Conservation (phyloP, 1,140 invertebrate genomes). For the Drepana arcuata region DNA sequence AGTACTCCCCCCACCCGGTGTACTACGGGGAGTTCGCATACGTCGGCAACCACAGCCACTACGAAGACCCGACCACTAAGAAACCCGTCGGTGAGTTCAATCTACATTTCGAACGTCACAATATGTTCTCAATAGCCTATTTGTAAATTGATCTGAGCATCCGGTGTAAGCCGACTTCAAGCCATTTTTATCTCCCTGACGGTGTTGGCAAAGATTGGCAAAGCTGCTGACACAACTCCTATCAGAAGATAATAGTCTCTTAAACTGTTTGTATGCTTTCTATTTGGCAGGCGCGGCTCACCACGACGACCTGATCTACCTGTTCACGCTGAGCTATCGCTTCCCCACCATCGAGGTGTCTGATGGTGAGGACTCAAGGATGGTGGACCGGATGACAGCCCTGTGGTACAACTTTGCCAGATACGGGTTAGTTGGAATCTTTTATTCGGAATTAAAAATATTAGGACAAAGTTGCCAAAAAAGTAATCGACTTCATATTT, state of each 20-base stretch:
- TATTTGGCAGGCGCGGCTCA: constrained; percentile 26
- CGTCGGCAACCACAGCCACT: constrained; percentile 32
- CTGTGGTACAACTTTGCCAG: constrained; percentile 45
- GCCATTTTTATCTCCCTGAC: neutral
- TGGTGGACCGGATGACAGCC: constrained; percentile 34
- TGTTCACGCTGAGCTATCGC: constrained; percentile 29
- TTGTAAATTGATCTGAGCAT: neutral
- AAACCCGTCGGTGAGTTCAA: constrained; percentile 25
- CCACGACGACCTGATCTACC: constrained; percentile 45
- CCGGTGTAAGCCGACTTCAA: neutral
- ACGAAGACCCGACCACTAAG: constrained; percentile 22
- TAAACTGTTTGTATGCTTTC: too few species aligned
- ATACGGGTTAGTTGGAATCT: constrained; percentile 16
- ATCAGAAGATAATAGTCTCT: too few species aligned
- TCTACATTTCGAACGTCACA: neutral
- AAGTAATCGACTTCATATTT: neutral
- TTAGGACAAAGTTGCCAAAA: neutral
- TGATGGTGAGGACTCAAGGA: constrained; percentile 16
- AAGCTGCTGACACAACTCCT: too few species aligned
- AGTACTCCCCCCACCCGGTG: constrained; percentile 21
- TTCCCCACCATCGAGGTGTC: constrained; percentile 21
- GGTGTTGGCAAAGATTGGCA: too few species aligned
- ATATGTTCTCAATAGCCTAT: neutral
- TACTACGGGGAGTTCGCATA: constrained; percentile 36
- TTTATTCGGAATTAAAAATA: neutral